Evolutionary conservation across 2,888 invertebrate species (phyloP).

Genomic region (Cryptosula pallasiana): DNA sequence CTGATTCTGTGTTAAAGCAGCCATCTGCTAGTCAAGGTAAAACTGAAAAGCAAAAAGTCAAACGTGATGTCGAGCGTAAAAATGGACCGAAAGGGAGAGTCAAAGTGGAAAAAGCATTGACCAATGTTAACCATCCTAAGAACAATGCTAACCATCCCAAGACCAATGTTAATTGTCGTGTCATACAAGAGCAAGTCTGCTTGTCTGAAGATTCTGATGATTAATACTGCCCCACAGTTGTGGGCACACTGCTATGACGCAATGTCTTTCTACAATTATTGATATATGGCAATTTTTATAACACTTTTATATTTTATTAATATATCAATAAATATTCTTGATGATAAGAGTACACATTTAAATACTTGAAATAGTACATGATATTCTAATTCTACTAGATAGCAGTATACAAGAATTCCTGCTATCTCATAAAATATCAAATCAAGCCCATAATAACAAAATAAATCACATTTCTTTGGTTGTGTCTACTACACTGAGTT

Average conservation of each 20-base stretch:
- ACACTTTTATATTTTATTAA: conserved; percentile 18
- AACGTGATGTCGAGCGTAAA: not conserved
- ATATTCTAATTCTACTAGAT: not conserved
- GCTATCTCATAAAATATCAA: not conserved
- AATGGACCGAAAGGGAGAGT: not conserved
- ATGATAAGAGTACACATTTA: not conserved
- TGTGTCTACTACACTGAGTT: conserved; percentile 11
- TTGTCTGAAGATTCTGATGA: not conserved
- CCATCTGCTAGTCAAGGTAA: not conserved
- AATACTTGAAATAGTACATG: not conserved
- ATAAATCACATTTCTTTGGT: conserved; percentile 22
- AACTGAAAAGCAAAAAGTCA: not conserved
- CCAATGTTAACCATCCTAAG: not conserved
- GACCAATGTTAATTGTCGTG: too few relatives aligned
- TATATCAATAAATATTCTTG: conserved; percentile 22
- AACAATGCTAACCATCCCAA: not conserved
- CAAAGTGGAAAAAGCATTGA: not conserved
- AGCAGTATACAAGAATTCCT: not conserved
- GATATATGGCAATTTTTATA: conserved; percentile 5
- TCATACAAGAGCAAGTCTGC: not conserved
- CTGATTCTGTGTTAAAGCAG: too few relatives aligned
- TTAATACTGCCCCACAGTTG: too few relatives aligned
- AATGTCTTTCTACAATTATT: too few relatives aligned
- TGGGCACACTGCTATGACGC: too few relatives aligned
- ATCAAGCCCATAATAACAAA: not conserved